Conservation (phyloP, 2,113 vertebrate species). For the Scomber colias region DNA sequence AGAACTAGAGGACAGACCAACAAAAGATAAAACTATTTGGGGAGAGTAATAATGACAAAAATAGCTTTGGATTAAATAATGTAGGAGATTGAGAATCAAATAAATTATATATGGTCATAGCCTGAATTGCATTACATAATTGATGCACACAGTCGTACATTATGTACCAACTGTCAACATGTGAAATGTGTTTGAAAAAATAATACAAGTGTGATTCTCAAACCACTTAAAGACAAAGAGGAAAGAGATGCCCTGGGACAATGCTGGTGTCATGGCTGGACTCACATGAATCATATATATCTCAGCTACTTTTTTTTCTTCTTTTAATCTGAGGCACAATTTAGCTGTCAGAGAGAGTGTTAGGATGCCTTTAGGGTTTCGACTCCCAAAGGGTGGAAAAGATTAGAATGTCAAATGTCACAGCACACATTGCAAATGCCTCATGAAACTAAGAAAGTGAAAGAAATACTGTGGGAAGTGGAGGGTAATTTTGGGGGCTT, state of each 20-base stretch:
- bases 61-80: constrained; percentile 80
- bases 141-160: constrained; percentile 79
- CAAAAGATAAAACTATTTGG: constrained; percentile 77
- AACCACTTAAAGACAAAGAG: constrained; percentile 77
- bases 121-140: constrained; percentile 85
- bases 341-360: constrained; percentile 65
- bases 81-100: constrained; percentile 78
- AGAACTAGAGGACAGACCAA: constrained; percentile 55
- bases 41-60: constrained; percentile 76
- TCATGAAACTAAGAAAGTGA: constrained; percentile 41
- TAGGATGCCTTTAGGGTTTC: constrained; percentile 63
- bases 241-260: constrained; percentile 61
- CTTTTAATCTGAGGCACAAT: constrained; percentile 46
- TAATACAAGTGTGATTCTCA: constrained; percentile 76
- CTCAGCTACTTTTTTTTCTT: constrained; percentile 30
- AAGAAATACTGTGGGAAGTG: constrained; percentile 15
- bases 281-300: constrained; percentile 62
- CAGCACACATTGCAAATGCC: constrained; percentile 49
- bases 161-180: constrained; percentile 84
- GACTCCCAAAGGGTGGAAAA: constrained; percentile 59
- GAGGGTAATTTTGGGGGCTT: not conserved
- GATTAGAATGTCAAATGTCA: constrained; percentile 73
- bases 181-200: constrained; percentile 81
- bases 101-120: constrained; percentile 83
- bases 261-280: constrained; percentile 65